Evolutionary conservation across 1,140 invertebrate genomes (phyloP).

Genomic region (Matsumurasca onukii): DNA sequence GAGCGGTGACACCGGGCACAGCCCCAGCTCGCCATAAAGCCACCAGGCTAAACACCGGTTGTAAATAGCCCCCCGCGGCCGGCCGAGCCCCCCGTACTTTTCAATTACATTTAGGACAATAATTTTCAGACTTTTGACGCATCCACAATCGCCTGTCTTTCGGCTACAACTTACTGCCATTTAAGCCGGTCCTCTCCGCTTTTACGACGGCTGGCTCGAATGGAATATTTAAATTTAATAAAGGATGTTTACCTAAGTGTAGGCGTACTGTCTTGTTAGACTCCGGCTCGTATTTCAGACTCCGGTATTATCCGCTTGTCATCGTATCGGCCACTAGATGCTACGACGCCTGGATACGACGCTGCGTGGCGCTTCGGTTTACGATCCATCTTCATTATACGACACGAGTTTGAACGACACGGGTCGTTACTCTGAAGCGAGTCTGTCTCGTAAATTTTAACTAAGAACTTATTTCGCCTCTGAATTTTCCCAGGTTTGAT

Average conservation of each 20-base stretch:
- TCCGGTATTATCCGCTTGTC: not conserved
- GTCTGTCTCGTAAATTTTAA: too few species aligned
- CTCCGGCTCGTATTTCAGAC: conserved; percentile 2
- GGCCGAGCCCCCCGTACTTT: not conserved
- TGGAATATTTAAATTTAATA: conserved; percentile 30
- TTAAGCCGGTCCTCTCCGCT: conserved; percentile 4
- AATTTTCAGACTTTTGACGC: conserved; percentile 29
- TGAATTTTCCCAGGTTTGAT: too few species aligned
- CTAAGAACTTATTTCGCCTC: too few species aligned
- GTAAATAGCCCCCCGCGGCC: not conserved
- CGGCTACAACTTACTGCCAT: conserved; percentile 18
- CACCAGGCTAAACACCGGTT: not conserved
- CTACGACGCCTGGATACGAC: too few species aligned
- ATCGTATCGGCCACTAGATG: not conserved
- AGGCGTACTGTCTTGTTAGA: conserved; percentile 2
- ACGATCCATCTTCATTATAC: not conserved
- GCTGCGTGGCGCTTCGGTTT: too few species aligned
- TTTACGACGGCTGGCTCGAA: not conserved
- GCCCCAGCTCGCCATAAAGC: not conserved
- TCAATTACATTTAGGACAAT: conserved; percentile 22
- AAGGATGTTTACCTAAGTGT: conserved; percentile 26
- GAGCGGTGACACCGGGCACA: too few species aligned
- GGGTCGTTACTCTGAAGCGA: too few species aligned
- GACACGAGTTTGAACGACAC: too few species aligned
- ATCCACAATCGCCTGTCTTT: conserved; percentile 23